Conservation (phyloP, 2,888 invertebrate species). For the Leptopilina myrica region DNA sequence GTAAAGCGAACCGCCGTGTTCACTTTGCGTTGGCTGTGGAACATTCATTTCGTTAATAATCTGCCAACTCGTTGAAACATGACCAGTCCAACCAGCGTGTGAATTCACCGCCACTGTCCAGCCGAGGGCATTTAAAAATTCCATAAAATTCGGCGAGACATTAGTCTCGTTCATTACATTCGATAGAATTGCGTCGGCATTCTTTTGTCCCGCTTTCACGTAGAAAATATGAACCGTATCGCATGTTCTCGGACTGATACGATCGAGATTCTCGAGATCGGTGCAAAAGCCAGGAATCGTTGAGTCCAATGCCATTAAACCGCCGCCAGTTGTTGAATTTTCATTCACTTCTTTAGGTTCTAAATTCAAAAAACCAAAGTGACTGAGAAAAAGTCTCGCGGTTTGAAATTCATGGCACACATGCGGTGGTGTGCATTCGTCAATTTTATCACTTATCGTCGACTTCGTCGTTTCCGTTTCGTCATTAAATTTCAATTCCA, state of each 20-base stretch:
- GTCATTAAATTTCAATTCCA: constrained; percentile 74
- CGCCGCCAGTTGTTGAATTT: constrained; percentile 73
- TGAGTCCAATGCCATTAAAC: constrained; percentile 86
- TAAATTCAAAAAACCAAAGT: constrained; percentile 90
- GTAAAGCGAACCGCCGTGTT: constrained; percentile 84
- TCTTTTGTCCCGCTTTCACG: constrained; percentile 90
- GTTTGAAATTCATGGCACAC: constrained; percentile 96
- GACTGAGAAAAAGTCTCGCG: constrained; percentile 94
- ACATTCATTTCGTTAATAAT: constrained; percentile 66
- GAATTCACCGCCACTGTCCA: constrained; percentile 90
- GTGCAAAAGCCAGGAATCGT: constrained; percentile 84
- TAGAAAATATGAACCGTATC: constrained; percentile 97
- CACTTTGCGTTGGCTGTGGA: constrained; percentile 64
- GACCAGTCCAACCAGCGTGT: constrained; percentile 97
- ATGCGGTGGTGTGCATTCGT: constrained; percentile 88
- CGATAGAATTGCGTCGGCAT: constrained; percentile 87
- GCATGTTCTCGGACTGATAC: constrained; percentile 90
- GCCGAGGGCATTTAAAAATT: constrained; percentile 85
- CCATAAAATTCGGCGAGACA: constrained; percentile 78
- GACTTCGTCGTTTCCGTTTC: constrained; percentile 68
- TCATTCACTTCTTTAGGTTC: constrained; percentile 71
- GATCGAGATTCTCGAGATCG: constrained; percentile 90
- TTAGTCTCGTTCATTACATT: constrained; percentile 82
- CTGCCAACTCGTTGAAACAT: constrained; percentile 91
- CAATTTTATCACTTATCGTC: constrained; percentile 76